Evolutionary conservation across 2,797 vertebrate genomes (phyloP), one percentile per base, ranked within the genome.

Genomic region (Heliangelus exortis): DNA sequence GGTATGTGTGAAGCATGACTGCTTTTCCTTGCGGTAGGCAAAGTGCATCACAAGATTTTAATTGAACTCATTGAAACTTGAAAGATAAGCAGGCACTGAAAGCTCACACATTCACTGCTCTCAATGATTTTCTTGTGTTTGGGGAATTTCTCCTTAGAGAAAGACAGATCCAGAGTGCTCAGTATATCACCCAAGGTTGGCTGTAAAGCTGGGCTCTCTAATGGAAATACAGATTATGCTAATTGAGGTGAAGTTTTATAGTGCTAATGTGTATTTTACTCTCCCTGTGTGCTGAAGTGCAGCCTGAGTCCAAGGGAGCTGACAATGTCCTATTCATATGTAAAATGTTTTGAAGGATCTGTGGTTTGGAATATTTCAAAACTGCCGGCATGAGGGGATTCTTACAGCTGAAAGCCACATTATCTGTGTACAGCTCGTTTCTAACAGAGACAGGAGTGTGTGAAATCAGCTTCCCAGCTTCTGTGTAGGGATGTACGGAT

Each of bases 141-240:
- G 29, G 48, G 66, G 58, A 79, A 87, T 94, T 92, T 74, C 47
- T 90, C 12, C 54, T 54, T 47, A 34, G 55, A 86, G 67, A 90
- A 90, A 84, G 53, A 43, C 54, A 47, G 43, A 67, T 65, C 63
- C 74, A 71, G 34, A 76, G 31, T 12, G 17, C 76, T 88, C 82
- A 59, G 69, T 88, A 34, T 33, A 50, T 92, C 87, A 79, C 66
- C 63, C 20, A 0, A 57, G 28, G 51, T 0, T 89, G 75, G 22
- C 34, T 91, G 47, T 71, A 74, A 92, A 86, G 84, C 63, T 41
- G 55, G 69, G 76, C 74, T 93, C 92, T 95, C 79, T 94, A 79
- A 92, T 94, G 91, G 91, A 94, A 97, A 93, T 93, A 96, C 59
- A 95, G 89, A 91, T 96, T 96, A 93, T 97, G 92, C 80, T 95